Evolutionary conservation across 1,140 invertebrate genomes (phyloP).

Genomic region (Semibalanus balanoides): DNA sequence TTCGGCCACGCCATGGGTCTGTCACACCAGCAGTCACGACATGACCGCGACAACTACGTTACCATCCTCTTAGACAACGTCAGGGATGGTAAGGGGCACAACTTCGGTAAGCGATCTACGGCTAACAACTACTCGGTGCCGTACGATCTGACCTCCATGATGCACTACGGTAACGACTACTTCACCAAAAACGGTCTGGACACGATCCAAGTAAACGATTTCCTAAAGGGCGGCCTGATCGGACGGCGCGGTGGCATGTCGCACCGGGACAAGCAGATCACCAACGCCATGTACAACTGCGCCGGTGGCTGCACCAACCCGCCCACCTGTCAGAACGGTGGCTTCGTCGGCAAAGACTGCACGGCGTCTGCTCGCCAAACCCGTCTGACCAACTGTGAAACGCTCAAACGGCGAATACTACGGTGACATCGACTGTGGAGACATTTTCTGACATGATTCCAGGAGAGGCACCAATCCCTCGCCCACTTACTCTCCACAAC

Average conservation of each 20-base stretch:
- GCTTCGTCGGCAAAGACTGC: no score
- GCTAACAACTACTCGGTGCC: constrained; percentile 12
- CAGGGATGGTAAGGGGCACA: constrained; percentile 15
- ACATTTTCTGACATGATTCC: no score
- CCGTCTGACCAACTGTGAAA: constrained; percentile 7
- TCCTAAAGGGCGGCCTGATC: constrained; percentile 8
- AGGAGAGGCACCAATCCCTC: neutral
- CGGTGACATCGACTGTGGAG: constrained; percentile 7
- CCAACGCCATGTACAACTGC: constrained; percentile 18
- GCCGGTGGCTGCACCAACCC: constrained; percentile 3
- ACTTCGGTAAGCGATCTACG: constrained; percentile 28
- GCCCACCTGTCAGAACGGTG: constrained; percentile 10
- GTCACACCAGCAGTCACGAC: constrained; percentile 32
- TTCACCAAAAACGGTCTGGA: constrained; percentile 6
- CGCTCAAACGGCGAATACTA: constrained; percentile 6
- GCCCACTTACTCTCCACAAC: neutral
- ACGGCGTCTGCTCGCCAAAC: constrained; percentile 5
- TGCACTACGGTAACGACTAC: constrained; percentile 15
- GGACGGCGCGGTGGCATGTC: constrained; percentile 17
- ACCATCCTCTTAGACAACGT: constrained; percentile 28
- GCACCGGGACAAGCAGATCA: constrained; percentile 19
- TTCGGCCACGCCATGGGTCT: constrained; percentile 31
- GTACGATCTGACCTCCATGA: no score
- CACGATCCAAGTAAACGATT: constrained; percentile 10
- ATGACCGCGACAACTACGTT: constrained; percentile 31